Evolutionary conservation across 2,797 vertebrate genomes (phyloP).

Genomic region (Phaenicophaeus curvirostris): DNA sequence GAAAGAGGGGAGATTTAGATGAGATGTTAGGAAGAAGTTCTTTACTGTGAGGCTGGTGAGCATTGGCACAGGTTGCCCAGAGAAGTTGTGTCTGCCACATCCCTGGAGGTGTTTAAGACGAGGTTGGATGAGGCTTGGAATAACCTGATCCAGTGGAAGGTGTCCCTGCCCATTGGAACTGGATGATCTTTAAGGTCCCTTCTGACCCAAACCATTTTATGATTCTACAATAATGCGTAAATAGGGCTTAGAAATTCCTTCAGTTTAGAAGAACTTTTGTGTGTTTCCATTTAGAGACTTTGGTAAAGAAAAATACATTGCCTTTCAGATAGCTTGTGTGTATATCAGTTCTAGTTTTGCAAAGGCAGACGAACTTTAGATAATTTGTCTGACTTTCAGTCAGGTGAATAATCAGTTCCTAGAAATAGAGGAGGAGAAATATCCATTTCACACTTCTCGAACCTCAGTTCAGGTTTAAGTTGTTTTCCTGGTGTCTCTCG

Average conservation of each 20-base stretch:
- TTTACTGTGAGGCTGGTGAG: no score
- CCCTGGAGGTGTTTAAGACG: no score
- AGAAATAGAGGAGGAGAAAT: background rate
- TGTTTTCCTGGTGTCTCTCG: background rate
- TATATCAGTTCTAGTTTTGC: background rate
- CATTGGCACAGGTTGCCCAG: no score
- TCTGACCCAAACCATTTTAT: no score
- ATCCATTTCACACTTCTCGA: conserved; percentile 33
- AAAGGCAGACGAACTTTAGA: background rate
- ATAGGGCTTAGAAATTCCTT: background rate
- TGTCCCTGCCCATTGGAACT: no score
- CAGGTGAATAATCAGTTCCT: background rate
- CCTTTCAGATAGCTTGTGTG: background rate
- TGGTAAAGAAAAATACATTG: background rate
- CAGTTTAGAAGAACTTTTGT: background rate
- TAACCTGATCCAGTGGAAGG: no score
- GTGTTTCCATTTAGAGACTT: background rate
- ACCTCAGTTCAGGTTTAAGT: conserved; percentile 23
- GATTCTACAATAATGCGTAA: background rate
- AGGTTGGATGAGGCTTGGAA: no score
- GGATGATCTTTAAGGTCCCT: no score
- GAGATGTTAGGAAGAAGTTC: no score
- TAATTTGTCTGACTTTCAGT: background rate
- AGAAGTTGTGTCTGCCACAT: no score
- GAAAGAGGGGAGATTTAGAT: no score